Evolutionary conservation across 2,888 invertebrate species (phyloP).

Genomic region (Aleiodes leptofemur): DNA sequence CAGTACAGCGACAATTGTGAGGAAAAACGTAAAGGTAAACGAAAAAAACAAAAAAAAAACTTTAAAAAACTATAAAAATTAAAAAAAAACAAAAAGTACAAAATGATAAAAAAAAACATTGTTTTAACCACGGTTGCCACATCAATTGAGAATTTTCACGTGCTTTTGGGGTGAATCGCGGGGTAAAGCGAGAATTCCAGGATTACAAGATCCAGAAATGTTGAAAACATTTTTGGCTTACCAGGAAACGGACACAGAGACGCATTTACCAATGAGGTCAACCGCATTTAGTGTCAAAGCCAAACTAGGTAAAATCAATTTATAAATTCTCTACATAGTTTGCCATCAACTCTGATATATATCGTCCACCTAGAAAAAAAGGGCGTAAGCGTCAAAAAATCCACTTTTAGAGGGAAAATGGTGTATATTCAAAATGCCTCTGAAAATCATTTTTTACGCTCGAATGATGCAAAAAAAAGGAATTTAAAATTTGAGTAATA

Average conservation of each 20-base stretch:
- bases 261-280: slow-evolving; percentile 58
- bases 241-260: slow-evolving; percentile 32
- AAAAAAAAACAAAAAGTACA: neutral
- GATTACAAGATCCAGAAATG: slow-evolving; percentile 64
- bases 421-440: no score
- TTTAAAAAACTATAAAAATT: slow-evolving; percentile 14
- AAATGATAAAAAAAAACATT: slow-evolving; percentile 1
- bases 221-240: slow-evolving; percentile 65
- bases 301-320: slow-evolving; percentile 65
- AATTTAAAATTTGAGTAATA: no score
- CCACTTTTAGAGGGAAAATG: no score
- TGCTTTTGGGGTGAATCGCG: slow-evolving; percentile 24
- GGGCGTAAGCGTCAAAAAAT: no score
- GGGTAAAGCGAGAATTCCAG: slow-evolving; percentile 67
- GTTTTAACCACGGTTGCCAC: slow-evolving; percentile 6
- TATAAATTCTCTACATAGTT: neutral
- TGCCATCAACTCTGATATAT: neutral
- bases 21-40: slow-evolving; percentile 64
- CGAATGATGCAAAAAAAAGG: no score
- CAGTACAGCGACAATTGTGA: slow-evolving; percentile 64
- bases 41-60: slow-evolving; percentile 50
- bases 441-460: no score
- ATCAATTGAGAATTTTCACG: slow-evolving; percentile 10
- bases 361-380: no score
- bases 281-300: slow-evolving; percentile 66